phyloP scores from a whole-genome alignment of 2,797 vertebrate species.

The Carapus acus region DNA sequence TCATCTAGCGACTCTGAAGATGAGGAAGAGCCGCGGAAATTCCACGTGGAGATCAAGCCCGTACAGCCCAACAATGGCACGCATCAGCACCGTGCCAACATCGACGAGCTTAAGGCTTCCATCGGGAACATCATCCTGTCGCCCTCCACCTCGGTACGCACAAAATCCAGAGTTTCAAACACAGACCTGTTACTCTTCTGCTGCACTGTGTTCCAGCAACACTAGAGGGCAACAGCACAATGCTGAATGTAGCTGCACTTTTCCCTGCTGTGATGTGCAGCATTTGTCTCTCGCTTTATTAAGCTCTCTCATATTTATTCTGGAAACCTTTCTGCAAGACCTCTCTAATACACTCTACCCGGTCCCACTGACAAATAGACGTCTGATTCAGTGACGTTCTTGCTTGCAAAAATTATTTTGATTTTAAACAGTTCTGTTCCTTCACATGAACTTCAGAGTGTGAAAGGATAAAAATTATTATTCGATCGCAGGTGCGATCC shows the following conservation, averaged over 20 bases:
- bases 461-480: constrained; percentile 10
- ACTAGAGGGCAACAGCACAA: constrained; percentile 68
- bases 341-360: too few species aligned
- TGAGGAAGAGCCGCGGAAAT: constrained; percentile 90
- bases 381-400: constrained; percentile 19
- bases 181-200: constrained; percentile 28
- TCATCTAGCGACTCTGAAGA: constrained; percentile 95
- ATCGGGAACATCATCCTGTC: constrained; percentile 92
- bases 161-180: not conserved
- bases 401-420: constrained; percentile 20
- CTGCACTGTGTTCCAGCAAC: constrained; percentile 35
- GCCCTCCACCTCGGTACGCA: constrained; percentile 82
- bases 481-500: too few species aligned
- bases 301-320: constrained; percentile 33
- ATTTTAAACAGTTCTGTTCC: constrained; percentile 12
- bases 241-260: not conserved
- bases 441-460: constrained; percentile 12
- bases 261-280: constrained; percentile 1
- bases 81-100: constrained; percentile 81
- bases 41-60: constrained; percentile 94
- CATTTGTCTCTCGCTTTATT: constrained; percentile 22
- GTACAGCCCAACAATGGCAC: constrained; percentile 83
- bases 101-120: constrained; percentile 93
- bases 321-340: constrained; percentile 14
- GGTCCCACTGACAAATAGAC: too few species aligned